phyloP scores from a whole-genome alignment of 2,888 invertebrate species.

The Pyrrhia umbra region DNA sequence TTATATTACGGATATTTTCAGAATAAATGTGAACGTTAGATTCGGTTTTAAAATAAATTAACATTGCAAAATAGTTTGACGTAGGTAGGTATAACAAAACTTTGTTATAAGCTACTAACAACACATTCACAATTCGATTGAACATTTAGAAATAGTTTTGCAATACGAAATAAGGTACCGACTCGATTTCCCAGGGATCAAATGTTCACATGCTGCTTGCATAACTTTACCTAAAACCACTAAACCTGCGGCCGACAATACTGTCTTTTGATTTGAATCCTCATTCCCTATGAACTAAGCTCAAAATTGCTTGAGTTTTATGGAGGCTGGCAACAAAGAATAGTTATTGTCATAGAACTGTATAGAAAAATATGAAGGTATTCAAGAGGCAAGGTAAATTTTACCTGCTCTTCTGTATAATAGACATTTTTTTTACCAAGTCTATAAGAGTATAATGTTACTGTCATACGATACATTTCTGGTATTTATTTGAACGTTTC shows the following conservation, averaged over 20 bases:
- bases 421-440: constrained; percentile 70
- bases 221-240: constrained; percentile 51
- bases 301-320: constrained; percentile 26
- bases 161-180: constrained; percentile 25
- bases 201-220: constrained; percentile 47
- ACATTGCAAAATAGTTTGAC: constrained; percentile 18
- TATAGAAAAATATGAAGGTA: constrained; percentile 69
- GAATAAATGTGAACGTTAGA: constrained; percentile 63
- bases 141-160: constrained; percentile 31
- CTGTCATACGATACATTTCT: constrained; percentile 75
- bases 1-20: constrained; percentile 67
- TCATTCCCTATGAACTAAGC: constrained; percentile 20
- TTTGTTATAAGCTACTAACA: constrained; percentile 3
- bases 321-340: constrained; percentile 66
- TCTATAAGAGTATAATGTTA: constrained; percentile 70
- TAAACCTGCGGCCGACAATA: constrained; percentile 23
- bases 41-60: constrained; percentile 58
- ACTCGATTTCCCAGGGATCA: constrained; percentile 40
- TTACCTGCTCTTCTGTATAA: constrained; percentile 83
- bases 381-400: constrained; percentile 76
- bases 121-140: constrained; percentile 2
- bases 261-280: constrained; percentile 1
- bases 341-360: constrained; percentile 69
- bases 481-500: constrained; percentile 49
- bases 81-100: neutral